Percentiles rank a stretch among this genome's conserved stretches.
phyloP scores from a whole-genome alignment of 2,888 invertebrate species.

The Campoletis raptor region DNA sequence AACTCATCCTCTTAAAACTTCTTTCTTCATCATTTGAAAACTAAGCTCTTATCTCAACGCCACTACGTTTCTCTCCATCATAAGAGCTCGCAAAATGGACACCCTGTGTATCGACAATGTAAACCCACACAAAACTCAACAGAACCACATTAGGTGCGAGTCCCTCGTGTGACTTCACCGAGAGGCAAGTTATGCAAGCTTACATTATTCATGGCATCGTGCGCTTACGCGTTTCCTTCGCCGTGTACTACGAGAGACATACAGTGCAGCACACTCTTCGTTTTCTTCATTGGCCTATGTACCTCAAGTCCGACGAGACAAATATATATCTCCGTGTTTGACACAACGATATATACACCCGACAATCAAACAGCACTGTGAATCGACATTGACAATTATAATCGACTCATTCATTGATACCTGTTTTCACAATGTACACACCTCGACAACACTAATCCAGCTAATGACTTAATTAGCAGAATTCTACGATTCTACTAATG shows the following conservation, averaged over 20 bases:
- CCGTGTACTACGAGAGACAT: slow-evolving; percentile 56
- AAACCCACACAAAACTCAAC: slow-evolving; percentile 4
- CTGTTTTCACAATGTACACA: neutral
- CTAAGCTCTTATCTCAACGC: neutral
- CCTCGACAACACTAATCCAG: neutral
- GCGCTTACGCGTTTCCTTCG: slow-evolving; percentile 74
- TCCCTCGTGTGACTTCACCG: slow-evolving; percentile 42
- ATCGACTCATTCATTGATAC: slow-evolving; percentile 53
- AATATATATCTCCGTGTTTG: slow-evolving; percentile 3
- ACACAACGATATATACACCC: neutral
- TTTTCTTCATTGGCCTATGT: neutral
- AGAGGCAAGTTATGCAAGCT: slow-evolving; percentile 75
- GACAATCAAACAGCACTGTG: neutral
- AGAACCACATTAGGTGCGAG: slow-evolving; percentile 30
- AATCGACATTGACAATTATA: slow-evolving; percentile 31
- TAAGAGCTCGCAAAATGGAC: neutral
- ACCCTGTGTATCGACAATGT: slow-evolving; percentile 1
- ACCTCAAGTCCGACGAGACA: neutral
- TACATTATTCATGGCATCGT: slow-evolving; percentile 77
- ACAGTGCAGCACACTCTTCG: slow-evolving; percentile 20
- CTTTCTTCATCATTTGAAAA: neutral
- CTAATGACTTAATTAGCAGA: neutral
- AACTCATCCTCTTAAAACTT: neutral
- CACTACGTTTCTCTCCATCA: neutral
- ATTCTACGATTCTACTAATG: neutral